Evolutionary conservation across 2,797 vertebrate genomes (phyloP).

Genomic region (Cichlasoma orientale): DNA sequence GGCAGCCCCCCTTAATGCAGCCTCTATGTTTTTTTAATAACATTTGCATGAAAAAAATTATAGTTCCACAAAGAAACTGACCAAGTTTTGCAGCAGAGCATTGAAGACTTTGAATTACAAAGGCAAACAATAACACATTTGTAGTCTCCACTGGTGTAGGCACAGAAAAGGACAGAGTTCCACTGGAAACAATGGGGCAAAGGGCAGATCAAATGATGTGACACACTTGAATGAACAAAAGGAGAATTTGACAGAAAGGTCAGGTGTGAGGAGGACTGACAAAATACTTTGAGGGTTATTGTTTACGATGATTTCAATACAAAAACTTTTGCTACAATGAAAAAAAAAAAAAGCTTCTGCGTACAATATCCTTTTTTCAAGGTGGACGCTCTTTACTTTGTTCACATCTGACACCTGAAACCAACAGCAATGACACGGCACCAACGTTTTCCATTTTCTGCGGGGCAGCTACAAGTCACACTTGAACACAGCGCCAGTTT

Average conservation of each 20-base stretch:
- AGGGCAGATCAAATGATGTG: constrained; percentile 35
- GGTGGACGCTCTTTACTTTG: background rate
- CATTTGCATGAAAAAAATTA: constrained; percentile 15
- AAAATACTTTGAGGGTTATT: constrained; percentile 12
- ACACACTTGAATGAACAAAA: constrained; percentile 45
- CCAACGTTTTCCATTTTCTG: constrained; percentile 18
- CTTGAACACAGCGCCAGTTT: constrained; percentile 39
- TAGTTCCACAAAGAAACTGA: background rate
- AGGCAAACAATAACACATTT: constrained; percentile 54
- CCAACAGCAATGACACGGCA: background rate
- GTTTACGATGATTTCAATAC: constrained; percentile 4
- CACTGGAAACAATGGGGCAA: constrained; percentile 61
- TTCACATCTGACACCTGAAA: constrained; percentile 20
- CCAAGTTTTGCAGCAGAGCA: constrained; percentile 5
- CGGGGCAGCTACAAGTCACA: constrained; percentile 5
- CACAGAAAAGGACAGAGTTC: constrained; percentile 34
- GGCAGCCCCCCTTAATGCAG: constrained; percentile 11
- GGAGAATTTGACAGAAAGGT: constrained; percentile 49
- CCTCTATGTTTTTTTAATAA: constrained; percentile 28
- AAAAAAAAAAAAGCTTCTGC: background rate
- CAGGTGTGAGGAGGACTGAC: constrained; percentile 21
- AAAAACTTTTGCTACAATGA: background rate
- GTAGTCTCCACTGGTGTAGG: constrained; percentile 47
- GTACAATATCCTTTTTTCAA: background rate
- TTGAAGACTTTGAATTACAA: constrained; percentile 13